Evolutionary conservation across 2,797 vertebrate genomes (phyloP), one percentile per base, ranked within the genome.

Genomic region (Mergus octosetaceus): DNA sequence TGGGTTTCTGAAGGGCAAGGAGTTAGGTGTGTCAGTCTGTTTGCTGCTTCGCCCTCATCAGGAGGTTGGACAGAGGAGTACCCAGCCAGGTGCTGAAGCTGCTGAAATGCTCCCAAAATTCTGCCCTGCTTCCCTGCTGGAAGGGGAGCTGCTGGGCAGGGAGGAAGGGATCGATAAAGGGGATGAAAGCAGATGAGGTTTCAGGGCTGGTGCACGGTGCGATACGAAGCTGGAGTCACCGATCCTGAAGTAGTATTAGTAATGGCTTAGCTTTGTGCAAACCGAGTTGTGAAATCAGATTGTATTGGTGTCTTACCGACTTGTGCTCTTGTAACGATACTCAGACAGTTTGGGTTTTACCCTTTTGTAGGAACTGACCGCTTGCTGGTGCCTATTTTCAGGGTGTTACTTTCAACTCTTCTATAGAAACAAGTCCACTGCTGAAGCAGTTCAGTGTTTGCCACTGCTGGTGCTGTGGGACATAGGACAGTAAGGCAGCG

Each of bases 101-200:
- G 51, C 32, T 73, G 68, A 62, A 17, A 18, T 65, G 34, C 57
- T 76, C 20, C 34, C 73, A 57, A 62, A 17, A 20, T 65, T 32
- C 49, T 73, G 15, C 54, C 1, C 49, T 58, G 19, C 27, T 47
- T 70, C 24, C 7, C 45, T 0, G 17, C 27, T 0, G 0, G 28
- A 58, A 20, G 25, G 39, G 47, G 65, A 64, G 60, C 41, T 76
- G 38, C 38, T 76, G 56, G 5, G 51, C 54, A 87, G 53, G 47
- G 41, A 82, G 51, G 34, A 49, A 49, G 2, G 41, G 87, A 34
- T 74, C 47, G 22, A 1, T 41, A 5, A 62, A 81, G n/a, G 30
- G 73, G 61, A 38, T 58, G 56, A 30, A 90, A 25, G 7, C 18
- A 62, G 41, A 2, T 25, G 20, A 73, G 41, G 28, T 9, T 53